Evolutionary conservation across 2,113 vertebrate genomes (phyloP).

Genomic region (Halichoeres trimaculatus): DNA sequence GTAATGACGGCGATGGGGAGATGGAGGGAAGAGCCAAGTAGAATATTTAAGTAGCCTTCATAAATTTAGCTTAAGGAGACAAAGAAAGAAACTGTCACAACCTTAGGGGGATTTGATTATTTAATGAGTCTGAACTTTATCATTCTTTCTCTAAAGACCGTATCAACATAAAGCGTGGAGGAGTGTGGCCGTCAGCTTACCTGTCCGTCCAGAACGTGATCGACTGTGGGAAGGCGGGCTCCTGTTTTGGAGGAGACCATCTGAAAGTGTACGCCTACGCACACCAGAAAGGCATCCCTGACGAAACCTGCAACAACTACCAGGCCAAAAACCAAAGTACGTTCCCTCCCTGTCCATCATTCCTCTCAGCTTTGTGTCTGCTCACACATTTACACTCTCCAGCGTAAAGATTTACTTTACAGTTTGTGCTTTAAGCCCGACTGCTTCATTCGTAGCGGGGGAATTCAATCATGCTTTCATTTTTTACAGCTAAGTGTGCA

Average conservation of each 20-base stretch:
- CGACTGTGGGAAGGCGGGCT: conserved; percentile 88
- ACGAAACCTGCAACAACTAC: conserved; percentile 99
- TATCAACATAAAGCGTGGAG: conserved; percentile 96
- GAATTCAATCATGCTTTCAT: no score
- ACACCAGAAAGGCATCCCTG: conserved; percentile 88
- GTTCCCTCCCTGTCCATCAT: no score
- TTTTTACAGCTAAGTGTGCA: neutral
- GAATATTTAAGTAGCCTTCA: no score
- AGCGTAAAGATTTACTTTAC: neutral
- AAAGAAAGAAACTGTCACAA: no score
- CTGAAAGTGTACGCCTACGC: conserved; percentile 90
- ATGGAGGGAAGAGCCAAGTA: neutral
- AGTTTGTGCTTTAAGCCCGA: neutral
- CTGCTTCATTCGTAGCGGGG: no score
- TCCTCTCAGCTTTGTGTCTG: neutral
- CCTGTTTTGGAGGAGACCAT: conserved; percentile 93
- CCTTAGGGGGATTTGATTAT: no score
- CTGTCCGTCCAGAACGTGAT: conserved; percentile 96
- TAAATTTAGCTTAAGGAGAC: no score
- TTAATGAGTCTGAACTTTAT: no score
- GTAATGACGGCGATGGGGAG: conserved; percentile 71
- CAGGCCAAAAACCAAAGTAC: conserved; percentile 95
- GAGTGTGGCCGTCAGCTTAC: conserved; percentile 91
- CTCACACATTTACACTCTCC: neutral
- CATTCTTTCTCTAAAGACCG: conserved; percentile 82